These are phyloP conservation scores for Entomobrya multifasciata DNA, from an alignment of 2,888 invertebrate genomes.

Conservation along the genomic window DNA sequence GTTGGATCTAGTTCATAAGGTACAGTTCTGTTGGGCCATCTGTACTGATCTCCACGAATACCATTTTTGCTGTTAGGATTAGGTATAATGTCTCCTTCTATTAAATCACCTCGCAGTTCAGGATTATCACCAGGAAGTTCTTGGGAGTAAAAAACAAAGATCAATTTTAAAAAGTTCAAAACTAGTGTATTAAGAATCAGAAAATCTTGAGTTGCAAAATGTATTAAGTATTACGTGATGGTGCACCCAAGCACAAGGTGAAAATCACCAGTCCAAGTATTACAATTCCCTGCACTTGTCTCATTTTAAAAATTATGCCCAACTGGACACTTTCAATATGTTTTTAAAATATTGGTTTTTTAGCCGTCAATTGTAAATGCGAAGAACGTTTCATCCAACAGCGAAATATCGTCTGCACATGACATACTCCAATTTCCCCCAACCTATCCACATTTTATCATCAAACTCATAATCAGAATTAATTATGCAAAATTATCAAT, in stretches of 20 bases:
- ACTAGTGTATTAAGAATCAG: too few species aligned
- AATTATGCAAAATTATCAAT: too few species aligned
- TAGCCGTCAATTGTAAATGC: too few species aligned
- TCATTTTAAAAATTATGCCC: not conserved
- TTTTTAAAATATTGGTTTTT: not conserved
- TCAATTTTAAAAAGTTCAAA: too few species aligned
- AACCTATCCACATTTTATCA: too few species aligned
- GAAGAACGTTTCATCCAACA: too few species aligned
- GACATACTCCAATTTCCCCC: too few species aligned
- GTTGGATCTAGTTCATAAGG: conserved; percentile 82
- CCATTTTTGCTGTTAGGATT: conserved; percentile 82
- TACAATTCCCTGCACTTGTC: not conserved
- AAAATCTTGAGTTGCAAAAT: too few species aligned
- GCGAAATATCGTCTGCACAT: too few species aligned
- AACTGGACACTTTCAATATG: not conserved
- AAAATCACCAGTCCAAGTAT: not conserved
- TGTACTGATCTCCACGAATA: conserved; percentile 81
- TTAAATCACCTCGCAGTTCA: conserved; percentile 83
- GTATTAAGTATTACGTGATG: conserved; percentile 38
- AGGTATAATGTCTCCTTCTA: conserved; percentile 83
- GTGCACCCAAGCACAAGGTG: conserved; percentile 1
- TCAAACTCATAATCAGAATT: too few species aligned
- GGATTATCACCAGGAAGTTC: conserved; percentile 80
- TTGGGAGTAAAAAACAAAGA: too few species aligned
- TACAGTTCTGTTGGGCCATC: conserved; percentile 83